Evolutionary conservation across 2,113 vertebrate genomes (phyloP), one percentile per base, ranked within the genome.

Genomic region (Apaloderma vittatum): DNA sequence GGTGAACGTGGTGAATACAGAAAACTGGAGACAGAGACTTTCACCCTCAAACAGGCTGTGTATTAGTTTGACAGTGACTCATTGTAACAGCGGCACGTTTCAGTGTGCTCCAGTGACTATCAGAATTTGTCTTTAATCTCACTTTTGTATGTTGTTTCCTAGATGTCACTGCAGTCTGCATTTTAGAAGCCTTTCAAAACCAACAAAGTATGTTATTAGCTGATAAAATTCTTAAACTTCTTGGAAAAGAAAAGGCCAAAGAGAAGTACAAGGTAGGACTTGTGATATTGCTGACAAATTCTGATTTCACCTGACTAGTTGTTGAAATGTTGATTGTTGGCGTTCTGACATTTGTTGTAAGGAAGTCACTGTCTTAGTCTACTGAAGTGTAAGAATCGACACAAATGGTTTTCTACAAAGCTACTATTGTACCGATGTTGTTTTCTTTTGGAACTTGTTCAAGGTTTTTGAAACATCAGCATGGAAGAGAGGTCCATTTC

Each of bases 241-340:
- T 99, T 94, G 99, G 99, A 18, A 99, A 99, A 98, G 99, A 99
- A 98, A 99, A 99, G 97, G 99, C 99, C 97, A 99, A 99, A 98
- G 99, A 99, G 21, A 99, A 99, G 93, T 99, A 99, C 95, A 99
- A 99, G 99, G 99, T 99, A 98, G 85, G 92, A 55, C 46, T 66
- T 75, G 45, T 43, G 80, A 21, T 87, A 57, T 19, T 88, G 58
- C 59, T 82, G 70, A 65, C 24, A 74, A 58, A 58, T 58, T 58
- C 57, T 62, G 52, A n/a, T 92, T 93, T 88, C n/a, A 84, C 52
- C 37, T 89, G 65, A 19, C 13, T 34, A 24, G 36, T 54, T 68
- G 70, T 26, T 88, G 81, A 73, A 57, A 73, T 45, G 36, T 67
- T 5, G 11, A 12, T 84, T 51, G 48, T 45, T 81, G 77, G 27